phyloP scores from a whole-genome alignment of 2,113 vertebrate genomes.

The Falco punctatus region DNA sequence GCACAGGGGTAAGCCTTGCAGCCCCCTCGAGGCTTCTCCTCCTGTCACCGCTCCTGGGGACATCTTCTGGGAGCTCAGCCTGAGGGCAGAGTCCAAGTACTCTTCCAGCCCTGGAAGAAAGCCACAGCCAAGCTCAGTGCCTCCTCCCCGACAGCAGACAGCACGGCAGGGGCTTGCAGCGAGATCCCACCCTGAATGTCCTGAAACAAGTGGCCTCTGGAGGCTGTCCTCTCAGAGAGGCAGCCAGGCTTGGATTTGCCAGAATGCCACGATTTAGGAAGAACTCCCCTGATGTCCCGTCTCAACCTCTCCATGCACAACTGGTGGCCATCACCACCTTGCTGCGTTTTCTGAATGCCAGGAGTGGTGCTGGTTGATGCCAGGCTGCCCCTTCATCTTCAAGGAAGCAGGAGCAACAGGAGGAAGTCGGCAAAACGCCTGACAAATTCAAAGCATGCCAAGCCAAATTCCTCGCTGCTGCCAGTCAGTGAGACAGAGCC shows the following conservation, averaged over 20 bases:
- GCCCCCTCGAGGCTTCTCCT: neutral
- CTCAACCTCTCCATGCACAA: fast-evolving
- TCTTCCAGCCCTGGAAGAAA: neutral
- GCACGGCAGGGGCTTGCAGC: neutral
- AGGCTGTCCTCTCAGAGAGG: neutral
- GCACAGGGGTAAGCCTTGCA: neutral
- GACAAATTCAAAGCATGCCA: neutral
- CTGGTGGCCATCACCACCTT: neutral
- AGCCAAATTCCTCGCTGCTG: neutral
- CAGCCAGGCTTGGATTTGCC: neutral
- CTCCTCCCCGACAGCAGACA: neutral
- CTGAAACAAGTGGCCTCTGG: neutral
- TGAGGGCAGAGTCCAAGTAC: neutral
- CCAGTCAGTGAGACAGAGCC: neutral
- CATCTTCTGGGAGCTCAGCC: neutral
- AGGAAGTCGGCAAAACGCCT: neutral
- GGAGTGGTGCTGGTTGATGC: neutral
- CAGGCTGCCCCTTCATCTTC: neutral
- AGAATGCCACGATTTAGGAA: neutral
- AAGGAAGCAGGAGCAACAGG: neutral
- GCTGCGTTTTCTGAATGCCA: neutral
- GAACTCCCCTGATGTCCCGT: neutral
- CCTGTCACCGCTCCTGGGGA: neutral
- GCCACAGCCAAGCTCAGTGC: neutral
- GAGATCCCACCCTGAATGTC: neutral